A percentile compares a stretch with the other conserved stretches of the same genome.
Evolutionary conservation across 2,797 vertebrate species (phyloP).

Genomic region (Paedocypris micromegethes): DNA sequence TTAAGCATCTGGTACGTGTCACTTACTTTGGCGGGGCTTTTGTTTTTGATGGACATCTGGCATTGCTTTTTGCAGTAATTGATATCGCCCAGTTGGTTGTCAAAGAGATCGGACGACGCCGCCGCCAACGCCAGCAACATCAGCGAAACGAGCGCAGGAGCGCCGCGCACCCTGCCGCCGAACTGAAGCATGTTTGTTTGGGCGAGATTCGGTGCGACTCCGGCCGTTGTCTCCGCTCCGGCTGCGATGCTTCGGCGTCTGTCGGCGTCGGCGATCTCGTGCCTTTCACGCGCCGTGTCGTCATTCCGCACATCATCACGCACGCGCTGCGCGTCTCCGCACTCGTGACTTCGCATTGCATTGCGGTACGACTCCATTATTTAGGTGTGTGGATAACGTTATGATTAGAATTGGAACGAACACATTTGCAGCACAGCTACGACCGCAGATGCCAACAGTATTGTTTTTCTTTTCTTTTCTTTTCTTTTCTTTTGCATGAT

Average conservation of each 20-base stretch:
- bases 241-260: conserved; percentile 73
- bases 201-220: conserved; percentile 68
- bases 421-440: too few species aligned
- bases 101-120: conserved; percentile 74
- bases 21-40: conserved; percentile 76
- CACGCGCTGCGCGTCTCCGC: conserved; percentile 42
- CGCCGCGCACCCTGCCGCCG: conserved; percentile 60
- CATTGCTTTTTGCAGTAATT: conserved; percentile 86
- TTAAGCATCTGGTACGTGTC: conserved; percentile 16
- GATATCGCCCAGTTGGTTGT: conserved; percentile 84
- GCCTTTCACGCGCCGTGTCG: conserved; percentile 55
- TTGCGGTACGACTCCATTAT: conserved; percentile 26
- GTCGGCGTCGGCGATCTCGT: conserved; percentile 61
- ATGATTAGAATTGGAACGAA: too few species aligned
- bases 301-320: conserved; percentile 61
- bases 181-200: conserved; percentile 61
- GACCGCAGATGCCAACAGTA: too few species aligned
- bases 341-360: background rate
- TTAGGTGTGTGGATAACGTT: background rate
- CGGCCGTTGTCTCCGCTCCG: conserved; percentile 61
- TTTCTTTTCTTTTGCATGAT: too few species aligned
- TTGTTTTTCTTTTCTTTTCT: too few species aligned
- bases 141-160: conserved; percentile 64
- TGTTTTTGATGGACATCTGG: conserved; percentile 74
- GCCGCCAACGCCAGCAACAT: conserved; percentile 63